Percentiles rank a stretch among this genome's conserved stretches.
Evolutionary conservation across 1,140 invertebrate species (phyloP).

Genomic region (Platorchestia sp.): DNA sequence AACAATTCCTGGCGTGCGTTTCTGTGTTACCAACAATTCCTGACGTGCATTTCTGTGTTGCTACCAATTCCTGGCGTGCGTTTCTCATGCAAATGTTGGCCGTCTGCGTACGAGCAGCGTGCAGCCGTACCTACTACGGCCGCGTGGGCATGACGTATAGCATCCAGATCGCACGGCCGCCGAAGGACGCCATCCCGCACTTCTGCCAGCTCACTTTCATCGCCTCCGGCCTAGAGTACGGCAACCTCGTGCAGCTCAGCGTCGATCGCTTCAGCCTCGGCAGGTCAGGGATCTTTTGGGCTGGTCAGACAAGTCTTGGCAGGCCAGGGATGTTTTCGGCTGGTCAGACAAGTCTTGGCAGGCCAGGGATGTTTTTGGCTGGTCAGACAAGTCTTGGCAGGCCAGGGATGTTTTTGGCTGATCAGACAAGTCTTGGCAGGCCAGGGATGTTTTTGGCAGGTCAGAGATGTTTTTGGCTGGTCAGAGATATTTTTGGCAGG

Average conservation of each 20-base stretch:
- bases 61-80: not conserved
- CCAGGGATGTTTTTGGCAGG: no score
- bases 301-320: no score
- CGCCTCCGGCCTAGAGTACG: constrained; percentile 84
- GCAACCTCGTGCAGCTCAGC: constrained; percentile 85
- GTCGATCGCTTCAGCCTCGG: constrained; percentile 30
- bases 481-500: no score
- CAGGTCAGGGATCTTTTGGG: not conserved
- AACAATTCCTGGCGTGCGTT: no score
- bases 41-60: not conserved
- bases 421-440: no score
- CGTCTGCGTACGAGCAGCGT: constrained; percentile 75
- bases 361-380: no score
- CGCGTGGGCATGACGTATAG: constrained; percentile 84
- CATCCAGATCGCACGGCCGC: constrained; percentile 78
- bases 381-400: no score
- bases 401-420: no score
- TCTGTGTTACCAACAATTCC: not conserved
- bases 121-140: constrained; percentile 86
- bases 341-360: no score
- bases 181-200: constrained; percentile 82
- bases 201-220: constrained; percentile 91
- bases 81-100: not conserved
- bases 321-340: no score
- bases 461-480: no score